phyloP scores from a whole-genome alignment of 2,797 vertebrate genomes.

The Phrynocephalus guinanensis region DNA sequence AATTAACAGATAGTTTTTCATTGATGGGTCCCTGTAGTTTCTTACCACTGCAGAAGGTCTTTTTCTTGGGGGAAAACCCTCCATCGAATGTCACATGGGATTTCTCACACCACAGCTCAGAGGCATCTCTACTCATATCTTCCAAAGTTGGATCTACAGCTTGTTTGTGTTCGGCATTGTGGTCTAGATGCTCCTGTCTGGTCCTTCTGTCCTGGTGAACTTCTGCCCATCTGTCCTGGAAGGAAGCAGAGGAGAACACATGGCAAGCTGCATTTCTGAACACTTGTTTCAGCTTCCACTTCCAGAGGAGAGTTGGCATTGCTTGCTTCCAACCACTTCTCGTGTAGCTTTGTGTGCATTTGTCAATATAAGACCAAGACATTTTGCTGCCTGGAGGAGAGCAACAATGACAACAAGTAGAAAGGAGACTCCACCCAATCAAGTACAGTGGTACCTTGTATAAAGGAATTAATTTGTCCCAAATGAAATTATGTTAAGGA shows the following conservation, averaged over 20 bases:
- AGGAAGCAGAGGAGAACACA: constrained; percentile 47
- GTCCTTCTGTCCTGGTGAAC: constrained; percentile 21
- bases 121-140: constrained; percentile 57
- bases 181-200: constrained; percentile 37
- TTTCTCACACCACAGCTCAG: constrained; percentile 67
- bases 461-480: too few relatives aligned
- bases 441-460: background rate
- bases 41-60: constrained; percentile 59
- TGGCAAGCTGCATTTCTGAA: background rate
- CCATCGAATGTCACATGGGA: constrained; percentile 68
- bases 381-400: background rate
- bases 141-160: constrained; percentile 23
- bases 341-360: too few relatives aligned
- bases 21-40: constrained; percentile 5
- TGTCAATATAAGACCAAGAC: background rate
- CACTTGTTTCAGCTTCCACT: background rate
- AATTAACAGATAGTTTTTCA: background rate
- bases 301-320: background rate
- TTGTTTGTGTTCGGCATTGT: constrained; percentile 46
- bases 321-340: background rate
- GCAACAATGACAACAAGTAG: background rate
- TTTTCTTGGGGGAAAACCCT: constrained; percentile 64
- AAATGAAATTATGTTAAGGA: too few relatives aligned
- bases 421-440: too few relatives aligned
- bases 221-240: constrained; percentile 48